These are phyloP conservation scores for Lissonota sp. DNA, from an alignment of 2,888 invertebrate species.

Conservation along the genomic window DNA sequence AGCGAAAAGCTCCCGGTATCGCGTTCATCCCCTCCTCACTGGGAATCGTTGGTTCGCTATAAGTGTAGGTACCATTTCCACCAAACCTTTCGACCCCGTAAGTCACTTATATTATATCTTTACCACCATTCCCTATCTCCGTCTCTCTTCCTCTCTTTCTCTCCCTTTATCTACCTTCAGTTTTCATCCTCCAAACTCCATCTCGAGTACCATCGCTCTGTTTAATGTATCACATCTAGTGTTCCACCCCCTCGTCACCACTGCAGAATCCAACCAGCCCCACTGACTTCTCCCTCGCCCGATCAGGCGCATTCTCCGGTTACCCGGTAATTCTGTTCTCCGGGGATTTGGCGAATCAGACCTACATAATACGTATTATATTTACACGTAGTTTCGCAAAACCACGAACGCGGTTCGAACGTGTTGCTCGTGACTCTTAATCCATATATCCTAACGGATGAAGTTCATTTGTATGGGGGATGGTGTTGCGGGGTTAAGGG, in stretches of 20 bases:
- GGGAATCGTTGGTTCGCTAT: constrained; percentile 58
- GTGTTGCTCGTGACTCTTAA: too few relatives aligned
- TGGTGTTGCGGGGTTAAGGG: too few relatives aligned
- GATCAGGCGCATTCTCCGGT: constrained; percentile 50
- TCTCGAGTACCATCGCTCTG: too few relatives aligned
- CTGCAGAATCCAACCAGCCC: neutral
- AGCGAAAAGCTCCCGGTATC: constrained; percentile 69
- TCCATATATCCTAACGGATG: too few relatives aligned
- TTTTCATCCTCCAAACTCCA: too few relatives aligned
- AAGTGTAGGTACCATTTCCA: constrained; percentile 75
- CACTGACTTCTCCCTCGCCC: constrained; percentile 31
- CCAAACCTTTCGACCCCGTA: constrained; percentile 74
- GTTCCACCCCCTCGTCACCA: too few relatives aligned
- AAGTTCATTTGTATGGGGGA: too few relatives aligned
- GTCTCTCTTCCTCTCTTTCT: neutral
- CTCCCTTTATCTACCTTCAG: neutral
- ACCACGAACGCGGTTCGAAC: too few relatives aligned
- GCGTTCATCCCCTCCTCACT: constrained; percentile 67
- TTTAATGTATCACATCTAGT: too few relatives aligned
- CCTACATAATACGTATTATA: constrained; percentile 28
- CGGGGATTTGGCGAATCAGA: constrained; percentile 53
- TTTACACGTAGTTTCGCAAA: neutral
- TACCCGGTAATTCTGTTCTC: constrained; percentile 68
- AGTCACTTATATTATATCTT: constrained; percentile 50
- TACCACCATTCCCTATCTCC: neutral